Evolutionary conservation across 2,797 vertebrate species (phyloP), one percentile per base, ranked within the genome.

Genomic region (Eulemur albifrons): DNA sequence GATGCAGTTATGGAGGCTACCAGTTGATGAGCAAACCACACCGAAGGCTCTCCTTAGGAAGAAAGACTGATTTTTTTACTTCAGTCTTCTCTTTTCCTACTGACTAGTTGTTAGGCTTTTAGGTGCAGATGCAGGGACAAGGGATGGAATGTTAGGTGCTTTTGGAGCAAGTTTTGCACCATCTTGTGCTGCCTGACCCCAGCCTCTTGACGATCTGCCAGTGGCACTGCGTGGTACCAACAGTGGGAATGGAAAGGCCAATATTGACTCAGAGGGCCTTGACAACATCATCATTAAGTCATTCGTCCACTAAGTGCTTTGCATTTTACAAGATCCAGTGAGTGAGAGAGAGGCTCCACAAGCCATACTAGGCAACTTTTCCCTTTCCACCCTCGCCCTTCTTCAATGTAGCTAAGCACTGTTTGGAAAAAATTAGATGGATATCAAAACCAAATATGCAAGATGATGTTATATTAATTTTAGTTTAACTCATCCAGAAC

Each of bases 231-330:
- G 43, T 50, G 43, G 82, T 38, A 70, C 88, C 82, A 80, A 77
- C 85, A 69, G 85, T 38, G 72, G 43, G n/a, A n/a, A 54, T 48
- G 86, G 85, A 84, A 96, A 97, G 83, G 80, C 73, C 88, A 97
- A 73, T 77, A 93, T 95, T 96, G 92, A 94, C 79, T 90, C 93
- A 54, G 77, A 89, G 81, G 77, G 59, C 63, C 63, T 45, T 94
- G 90, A 96, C 79, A 83, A 73, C 93, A 88, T 72, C 90, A 40
- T 70, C 77, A n/a, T 94, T 70, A 95, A 96, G 69, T 94, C 96
- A 97, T 86, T 63, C 3, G 0, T 57, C 88, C 70, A 59, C 82
- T 77, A 67, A 88, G 82, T 77, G 82, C 54, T 89, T 94, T 97
- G 82, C 61, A 45, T 96, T 96, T 98, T 96, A 93, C 57, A 81